Base-by-base conservation (phyloP, 2,888 invertebrate species). In the Unio pictorum region DNA sequence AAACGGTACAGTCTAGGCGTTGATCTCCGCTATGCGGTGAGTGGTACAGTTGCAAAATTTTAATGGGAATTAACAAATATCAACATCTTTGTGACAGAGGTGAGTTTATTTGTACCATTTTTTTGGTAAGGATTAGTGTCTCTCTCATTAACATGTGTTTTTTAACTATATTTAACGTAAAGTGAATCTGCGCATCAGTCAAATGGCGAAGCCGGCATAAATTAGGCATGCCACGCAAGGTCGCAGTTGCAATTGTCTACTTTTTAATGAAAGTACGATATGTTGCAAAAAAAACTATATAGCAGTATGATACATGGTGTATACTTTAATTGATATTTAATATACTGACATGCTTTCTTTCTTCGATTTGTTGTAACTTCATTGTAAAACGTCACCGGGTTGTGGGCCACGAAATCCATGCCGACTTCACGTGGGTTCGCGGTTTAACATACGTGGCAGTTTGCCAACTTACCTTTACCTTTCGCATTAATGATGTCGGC, bases 361-460 rank as follows among this genome's bases (percentile, higher is more conserved):
- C 15, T 45, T 45, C 15, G 45, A 45, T 45, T 45, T 45, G 11
- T 45, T 45, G 45, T 45, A 45, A 45, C 45, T 45, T 45, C 45
- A 45, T 45, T 45, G 45, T 45, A 45, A 15, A 45, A 45, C 2
- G 15, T 11, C 11, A 45, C 45, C 45, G 15, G 45, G 11, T 45
- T 15, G 45, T 45, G 11, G 65, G 62, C 56, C 54, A 54, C 55
- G n/a, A 64, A 23, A 72, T 72, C 67, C 72, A 71, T 74, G 75
- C 72, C 64, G 54, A 64, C 58, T 58, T 73, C 75, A 75, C 75
- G 72, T 75, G 72, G 72, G 64, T 59, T 65, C 26, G 55, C 57
- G 63, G 66, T 72, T 68, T 72, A 69, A 73, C 69, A 73, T 65
- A 64, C 28, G 66, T 77, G 76, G 76, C 76, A 73, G 26, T 55